Evolutionary conservation across 1,140 invertebrate species (phyloP).

Genomic region (Achatina immaculata): DNA sequence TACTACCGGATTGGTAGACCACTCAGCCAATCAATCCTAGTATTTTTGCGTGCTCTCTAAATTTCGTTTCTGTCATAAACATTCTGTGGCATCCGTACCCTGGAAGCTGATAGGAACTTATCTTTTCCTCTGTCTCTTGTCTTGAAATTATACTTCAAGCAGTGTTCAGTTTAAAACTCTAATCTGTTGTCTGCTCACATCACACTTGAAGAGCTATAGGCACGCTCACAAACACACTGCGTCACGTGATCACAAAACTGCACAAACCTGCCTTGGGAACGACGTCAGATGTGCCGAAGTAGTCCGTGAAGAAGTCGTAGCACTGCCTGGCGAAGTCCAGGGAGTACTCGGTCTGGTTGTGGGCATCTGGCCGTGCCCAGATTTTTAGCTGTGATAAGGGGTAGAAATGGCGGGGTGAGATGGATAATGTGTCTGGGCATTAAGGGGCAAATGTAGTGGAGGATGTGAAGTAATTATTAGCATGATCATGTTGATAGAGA

Average conservation of each 20-base stretch:
- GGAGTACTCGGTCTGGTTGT: slow-evolving; percentile 64
- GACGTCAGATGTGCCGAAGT: slow-evolving; percentile 63
- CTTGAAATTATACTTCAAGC: too few species aligned
- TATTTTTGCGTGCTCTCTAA: too few species aligned
- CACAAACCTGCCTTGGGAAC: slow-evolving; percentile 66
- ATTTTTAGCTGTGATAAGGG: slow-evolving; percentile 59
- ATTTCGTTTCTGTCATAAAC: too few species aligned
- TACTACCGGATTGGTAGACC: too few species aligned
- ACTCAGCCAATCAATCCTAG: too few species aligned
- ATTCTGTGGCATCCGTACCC: too few species aligned
- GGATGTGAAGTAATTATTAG: neutral
- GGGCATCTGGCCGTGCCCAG: slow-evolving; percentile 66
- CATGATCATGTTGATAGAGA: neutral
- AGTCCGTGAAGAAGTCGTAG: slow-evolving; percentile 65
- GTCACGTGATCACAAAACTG: neutral
- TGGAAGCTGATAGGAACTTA: too few species aligned
- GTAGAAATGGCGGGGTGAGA: neutral
- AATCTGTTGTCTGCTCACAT: too few species aligned
- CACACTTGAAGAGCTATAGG: neutral
- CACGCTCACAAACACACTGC: neutral
- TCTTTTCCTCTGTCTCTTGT: too few species aligned
- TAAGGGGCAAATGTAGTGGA: neutral
- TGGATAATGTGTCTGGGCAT: neutral
- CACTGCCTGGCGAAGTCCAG: slow-evolving; percentile 56
- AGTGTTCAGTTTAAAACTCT: too few species aligned